These are phyloP conservation scores for Resseliella maxima DNA, from an alignment of 2,888 invertebrate species.

Conservation along the genomic window DNA sequence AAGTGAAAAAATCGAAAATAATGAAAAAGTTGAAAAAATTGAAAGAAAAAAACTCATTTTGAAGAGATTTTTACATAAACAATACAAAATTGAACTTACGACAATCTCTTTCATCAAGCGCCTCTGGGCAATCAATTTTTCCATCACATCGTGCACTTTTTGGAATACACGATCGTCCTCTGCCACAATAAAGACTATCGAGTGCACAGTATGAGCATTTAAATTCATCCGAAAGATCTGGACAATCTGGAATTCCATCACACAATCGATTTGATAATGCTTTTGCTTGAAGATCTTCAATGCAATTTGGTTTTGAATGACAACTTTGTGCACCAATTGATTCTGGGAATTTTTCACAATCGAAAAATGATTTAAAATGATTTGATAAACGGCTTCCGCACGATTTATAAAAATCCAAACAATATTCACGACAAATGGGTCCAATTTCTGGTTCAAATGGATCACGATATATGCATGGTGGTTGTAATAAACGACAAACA, in stretches of 20 bases:
- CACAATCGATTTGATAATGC: constrained; percentile 83
- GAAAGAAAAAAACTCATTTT: no score
- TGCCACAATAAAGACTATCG: constrained; percentile 81
- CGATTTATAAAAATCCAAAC: constrained; percentile 84
- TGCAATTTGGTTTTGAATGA: constrained; percentile 84
- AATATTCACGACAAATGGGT: constrained; percentile 79
- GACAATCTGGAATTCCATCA: constrained; percentile 85
- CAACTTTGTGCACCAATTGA: constrained; percentile 81
- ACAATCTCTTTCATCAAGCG: constrained; percentile 87
- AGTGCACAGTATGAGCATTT: constrained; percentile 82
- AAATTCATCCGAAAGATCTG: constrained; percentile 84
- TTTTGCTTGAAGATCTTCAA: constrained; percentile 77
- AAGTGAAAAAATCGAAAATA: not conserved
- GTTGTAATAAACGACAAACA: constrained; percentile 87
- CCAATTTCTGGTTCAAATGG: constrained; percentile 69
- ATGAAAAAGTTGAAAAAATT: not conserved
- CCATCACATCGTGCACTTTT: constrained; percentile 82
- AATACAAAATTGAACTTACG: constrained; percentile 71
- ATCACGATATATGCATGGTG: constrained; percentile 78
- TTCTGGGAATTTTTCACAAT: constrained; percentile 84
- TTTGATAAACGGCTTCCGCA: constrained; percentile 82
- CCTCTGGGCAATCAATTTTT: constrained; percentile 84
- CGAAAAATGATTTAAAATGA: constrained; percentile 77
- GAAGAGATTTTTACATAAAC: no score
- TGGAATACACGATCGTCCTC: constrained; percentile 80